A percentile compares a stretch with the other conserved stretches of the same genome.
Conservation (phyloP, 2,113 vertebrate species). For the Amphilophus citrinellus region DNA sequence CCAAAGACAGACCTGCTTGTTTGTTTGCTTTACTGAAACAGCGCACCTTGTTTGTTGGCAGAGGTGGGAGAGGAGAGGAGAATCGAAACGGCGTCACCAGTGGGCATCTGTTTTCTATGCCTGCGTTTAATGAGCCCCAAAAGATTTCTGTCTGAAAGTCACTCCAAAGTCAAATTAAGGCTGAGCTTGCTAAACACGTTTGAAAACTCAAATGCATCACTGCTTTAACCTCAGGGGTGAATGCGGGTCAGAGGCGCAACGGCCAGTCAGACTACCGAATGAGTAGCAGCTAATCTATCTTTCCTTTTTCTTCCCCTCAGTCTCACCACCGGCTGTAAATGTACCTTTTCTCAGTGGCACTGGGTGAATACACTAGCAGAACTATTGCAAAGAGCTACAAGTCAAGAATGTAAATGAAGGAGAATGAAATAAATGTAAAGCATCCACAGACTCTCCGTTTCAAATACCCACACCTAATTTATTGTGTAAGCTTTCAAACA, state of each 20-base stretch:
- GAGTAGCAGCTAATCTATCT: conserved; percentile 17
- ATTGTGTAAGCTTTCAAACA: background rate
- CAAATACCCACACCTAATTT: background rate
- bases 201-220: conserved; percentile 33
- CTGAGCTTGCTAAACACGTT: conserved; percentile 37
- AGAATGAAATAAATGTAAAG: conserved; percentile 6
- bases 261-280: conserved; percentile 20
- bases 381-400: background rate
- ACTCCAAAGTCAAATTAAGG: conserved; percentile 58
- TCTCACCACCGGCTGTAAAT: background rate
- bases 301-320: background rate
- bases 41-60: conserved; percentile 43
- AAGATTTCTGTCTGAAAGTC: conserved; percentile 59
- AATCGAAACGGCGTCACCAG: conserved; percentile 35
- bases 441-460: background rate
- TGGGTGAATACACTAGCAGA: background rate
- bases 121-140: conserved; percentile 65
- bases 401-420: background rate
- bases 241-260: conserved; percentile 22
- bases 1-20: conserved; percentile 36
- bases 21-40: conserved; percentile 46
- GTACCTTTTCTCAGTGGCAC: background rate
- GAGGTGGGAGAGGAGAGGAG: conserved; percentile 37
- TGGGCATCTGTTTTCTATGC: conserved; percentile 55
- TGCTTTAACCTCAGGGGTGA: conserved; percentile 32